A percentile compares a stretch with the other conserved stretches of the same genome.
Evolutionary conservation across 2,113 vertebrate genomes (phyloP).

Genomic region (Lamprologus ornatipinnis): DNA sequence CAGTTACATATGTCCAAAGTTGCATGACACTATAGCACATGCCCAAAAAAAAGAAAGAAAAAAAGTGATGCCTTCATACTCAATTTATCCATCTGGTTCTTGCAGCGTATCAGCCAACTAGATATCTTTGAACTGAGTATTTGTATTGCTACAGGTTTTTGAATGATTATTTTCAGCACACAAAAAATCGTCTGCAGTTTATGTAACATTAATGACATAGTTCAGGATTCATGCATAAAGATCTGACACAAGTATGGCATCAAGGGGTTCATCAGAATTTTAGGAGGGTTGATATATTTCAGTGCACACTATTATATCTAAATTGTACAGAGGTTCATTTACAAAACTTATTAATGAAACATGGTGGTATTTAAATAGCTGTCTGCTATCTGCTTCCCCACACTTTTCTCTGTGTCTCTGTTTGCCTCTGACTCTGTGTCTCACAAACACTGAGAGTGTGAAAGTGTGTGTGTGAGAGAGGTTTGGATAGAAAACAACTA

Average conservation of each 20-base stretch:
- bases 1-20: background rate
- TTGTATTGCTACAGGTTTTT: background rate
- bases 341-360: background rate
- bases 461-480: background rate
- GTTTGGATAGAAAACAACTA: constrained; percentile 37
- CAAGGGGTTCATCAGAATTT: background rate
- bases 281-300: background rate
- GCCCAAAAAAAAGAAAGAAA: background rate
- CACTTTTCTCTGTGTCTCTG: background rate
- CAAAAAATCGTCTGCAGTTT: background rate
- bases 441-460: background rate
- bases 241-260: background rate
- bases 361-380: background rate
- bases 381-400: background rate
- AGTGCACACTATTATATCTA: background rate
- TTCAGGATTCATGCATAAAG: background rate
- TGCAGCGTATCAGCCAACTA: background rate
- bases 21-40: background rate
- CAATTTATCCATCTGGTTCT: background rate
- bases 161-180: background rate
- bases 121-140: background rate
- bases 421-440: background rate
- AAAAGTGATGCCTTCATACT: background rate
- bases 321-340: background rate
- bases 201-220: background rate